Conservation (phyloP, 64 coral and sea anemone genomes). For the Montipora cactus region DNA sequence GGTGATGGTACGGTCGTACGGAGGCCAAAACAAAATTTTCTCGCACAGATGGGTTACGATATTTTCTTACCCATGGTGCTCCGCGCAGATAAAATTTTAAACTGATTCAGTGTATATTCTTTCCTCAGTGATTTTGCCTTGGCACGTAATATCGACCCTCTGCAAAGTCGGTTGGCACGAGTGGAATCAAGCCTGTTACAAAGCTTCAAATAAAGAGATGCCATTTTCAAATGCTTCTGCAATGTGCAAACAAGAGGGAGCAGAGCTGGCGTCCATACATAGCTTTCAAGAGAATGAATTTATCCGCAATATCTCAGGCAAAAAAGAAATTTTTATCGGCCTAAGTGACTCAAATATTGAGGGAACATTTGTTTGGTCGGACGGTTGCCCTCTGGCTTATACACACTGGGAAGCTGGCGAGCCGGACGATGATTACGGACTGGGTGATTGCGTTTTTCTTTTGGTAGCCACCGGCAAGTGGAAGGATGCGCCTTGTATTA, state of each 20-base stretch:
- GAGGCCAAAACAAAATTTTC: too few species aligned
- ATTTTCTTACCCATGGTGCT: too few species aligned
- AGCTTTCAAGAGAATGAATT: constrained; percentile 35
- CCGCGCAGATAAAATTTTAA: too few species aligned
- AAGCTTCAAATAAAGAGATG: not conserved
- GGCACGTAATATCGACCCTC: not conserved
- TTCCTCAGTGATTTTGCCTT: not conserved
- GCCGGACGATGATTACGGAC: not conserved
- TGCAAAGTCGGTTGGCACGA: constrained; percentile 11
- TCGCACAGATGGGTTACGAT: too few species aligned
- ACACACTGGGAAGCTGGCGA: constrained; percentile 10
- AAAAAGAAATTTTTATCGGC: not conserved
- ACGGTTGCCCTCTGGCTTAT: constrained; percentile 3
- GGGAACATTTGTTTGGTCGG: not conserved
- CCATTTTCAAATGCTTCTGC: not conserved
- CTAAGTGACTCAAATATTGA: not conserved
- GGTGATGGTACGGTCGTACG: too few species aligned
- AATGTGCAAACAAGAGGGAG: not conserved
- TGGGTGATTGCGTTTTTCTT: constrained; percentile 6
- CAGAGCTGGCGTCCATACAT: constrained; percentile 5
- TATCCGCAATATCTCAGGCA: not conserved
- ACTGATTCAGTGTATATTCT: too few species aligned
- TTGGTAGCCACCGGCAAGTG: not conserved
- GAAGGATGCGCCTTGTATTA: constrained; percentile 28
- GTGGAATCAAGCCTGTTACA: constrained; percentile 8